Evolutionary conservation across 2,113 vertebrate species (phyloP), one percentile per base, ranked within the genome.

Genomic region (Prolemur simus): DNA sequence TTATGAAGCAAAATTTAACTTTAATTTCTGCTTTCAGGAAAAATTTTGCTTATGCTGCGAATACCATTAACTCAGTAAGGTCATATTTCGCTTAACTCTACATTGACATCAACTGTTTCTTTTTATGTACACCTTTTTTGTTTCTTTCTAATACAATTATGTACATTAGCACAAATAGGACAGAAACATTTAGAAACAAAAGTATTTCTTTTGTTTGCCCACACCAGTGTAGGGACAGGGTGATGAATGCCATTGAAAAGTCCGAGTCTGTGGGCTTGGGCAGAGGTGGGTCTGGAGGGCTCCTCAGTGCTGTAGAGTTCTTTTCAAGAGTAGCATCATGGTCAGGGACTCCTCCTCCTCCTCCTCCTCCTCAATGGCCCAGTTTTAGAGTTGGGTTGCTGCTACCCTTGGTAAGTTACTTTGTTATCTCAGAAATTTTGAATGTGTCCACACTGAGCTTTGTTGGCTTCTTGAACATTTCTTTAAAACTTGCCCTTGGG

Each of bases 401-500:
- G 27, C 14, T 74, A 49, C 15, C 34, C 1, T 39, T 45, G 1
- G 25, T 60, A 21, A n/a, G 52, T 54, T 54, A 18, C 17, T 54
- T 9, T 23, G 3, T 47, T 66, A 83, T 60, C 73, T 81, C 13
- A 34, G 87, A 74, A 81, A 23, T 32, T 73, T 78, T 64, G 5
- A 34, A 8, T 14, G 34, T 60, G 45, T 89, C 52, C 39, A 47
- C 17, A 6, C 1, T 78, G 58, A 29, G 15, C 45, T 87, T 25
- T 69, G 21, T 56, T 71, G 42, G 64, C 17, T 47, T 92, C 73
- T 66, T 39, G 49, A 87, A 39, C 66, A 34, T 58, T 82, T 91
- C 42, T 78, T 68, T 91, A 80, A 93, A 92, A 82, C 74, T 39
- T 78, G 37, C 49, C 88, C 60, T 90, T 93, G 88, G 60, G 68